phyloP scores from a whole-genome alignment of 2,797 vertebrate genomes.

The Lagocephalus sceleratus region DNA sequence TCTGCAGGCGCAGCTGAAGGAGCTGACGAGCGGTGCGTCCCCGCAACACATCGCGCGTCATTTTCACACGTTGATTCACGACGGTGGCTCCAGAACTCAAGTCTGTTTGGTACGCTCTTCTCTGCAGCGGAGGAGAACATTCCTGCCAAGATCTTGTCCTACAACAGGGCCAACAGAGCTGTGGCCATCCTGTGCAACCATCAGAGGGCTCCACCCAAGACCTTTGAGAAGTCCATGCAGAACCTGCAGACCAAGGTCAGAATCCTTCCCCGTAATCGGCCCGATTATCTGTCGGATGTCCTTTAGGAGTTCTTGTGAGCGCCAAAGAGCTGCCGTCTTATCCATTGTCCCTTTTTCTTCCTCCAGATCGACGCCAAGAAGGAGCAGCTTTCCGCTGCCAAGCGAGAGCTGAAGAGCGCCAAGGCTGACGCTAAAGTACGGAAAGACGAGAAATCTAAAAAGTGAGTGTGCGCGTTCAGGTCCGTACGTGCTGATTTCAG shows the following conservation, averaged over 20 bases:
- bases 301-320: background rate
- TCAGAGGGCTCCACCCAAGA: constrained; percentile 97
- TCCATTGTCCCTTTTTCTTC: background rate
- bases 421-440: constrained; percentile 97
- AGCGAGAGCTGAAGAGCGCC: constrained; percentile 92
- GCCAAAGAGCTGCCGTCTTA: background rate
- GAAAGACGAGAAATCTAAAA: constrained; percentile 93
- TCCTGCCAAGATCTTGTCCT: constrained; percentile 95
- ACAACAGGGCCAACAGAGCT: constrained; percentile 96
- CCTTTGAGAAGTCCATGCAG: constrained; percentile 98
- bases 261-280: no score
- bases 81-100: no score
- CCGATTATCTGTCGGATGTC: no score
- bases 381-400: constrained; percentile 90
- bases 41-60: background rate
- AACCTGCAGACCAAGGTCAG: constrained; percentile 92
- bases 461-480: constrained; percentile 76
- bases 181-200: constrained; percentile 99
- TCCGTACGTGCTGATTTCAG: background rate
- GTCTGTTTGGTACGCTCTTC: background rate
- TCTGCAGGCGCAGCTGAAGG: constrained; percentile 92
- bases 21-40: constrained; percentile 78
- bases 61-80: background rate
- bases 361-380: constrained; percentile 96
- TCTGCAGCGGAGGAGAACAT: constrained; percentile 87